A percentile compares a stretch with the other conserved stretches of the same genome.
Evolutionary conservation across 2,888 invertebrate genomes (phyloP).

Genomic region (Agonum fuliginosum): DNA sequence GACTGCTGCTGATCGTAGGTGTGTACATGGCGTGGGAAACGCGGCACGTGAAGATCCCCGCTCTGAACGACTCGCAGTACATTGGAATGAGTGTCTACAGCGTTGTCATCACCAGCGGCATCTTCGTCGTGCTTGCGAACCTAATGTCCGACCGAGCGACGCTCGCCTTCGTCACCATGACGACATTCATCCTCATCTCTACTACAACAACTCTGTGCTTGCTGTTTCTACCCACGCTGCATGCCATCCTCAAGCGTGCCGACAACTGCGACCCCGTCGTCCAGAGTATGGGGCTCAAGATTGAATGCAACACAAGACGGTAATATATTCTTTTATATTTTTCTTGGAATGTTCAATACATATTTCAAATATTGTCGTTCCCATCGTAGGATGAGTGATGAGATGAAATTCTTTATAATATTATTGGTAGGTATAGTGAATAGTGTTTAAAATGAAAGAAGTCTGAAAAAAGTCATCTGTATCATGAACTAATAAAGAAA

Average conservation of each 20-base stretch:
- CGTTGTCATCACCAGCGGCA: constrained; percentile 90
- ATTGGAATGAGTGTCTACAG: constrained; percentile 95
- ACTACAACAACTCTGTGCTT: constrained; percentile 91
- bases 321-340: constrained; percentile 63
- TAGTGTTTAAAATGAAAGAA: no score
- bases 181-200: constrained; percentile 87
- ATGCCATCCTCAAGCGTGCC: constrained; percentile 80
- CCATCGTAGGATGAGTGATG: not conserved
- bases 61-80: constrained; percentile 94
- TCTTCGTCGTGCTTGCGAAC: constrained; percentile 92
- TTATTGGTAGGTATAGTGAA: no score
- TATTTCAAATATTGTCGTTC: not conserved
- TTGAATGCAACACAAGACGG: constrained; percentile 89
- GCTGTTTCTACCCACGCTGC: constrained; percentile 90
- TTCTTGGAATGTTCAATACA: not conserved
- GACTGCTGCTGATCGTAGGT: constrained; percentile 89
- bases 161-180: constrained; percentile 87
- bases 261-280: constrained; percentile 87
- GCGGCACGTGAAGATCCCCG: constrained; percentile 92
- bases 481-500: no score
- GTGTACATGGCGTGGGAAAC: constrained; percentile 98
- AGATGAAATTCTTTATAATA: not conserved
- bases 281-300: constrained; percentile 90
- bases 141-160: constrained; percentile 89
- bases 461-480: no score